Evolutionary conservation across 2,888 invertebrate species (phyloP), one percentile per base, ranked within the genome.

Genomic region (Macaria liturata): DNA sequence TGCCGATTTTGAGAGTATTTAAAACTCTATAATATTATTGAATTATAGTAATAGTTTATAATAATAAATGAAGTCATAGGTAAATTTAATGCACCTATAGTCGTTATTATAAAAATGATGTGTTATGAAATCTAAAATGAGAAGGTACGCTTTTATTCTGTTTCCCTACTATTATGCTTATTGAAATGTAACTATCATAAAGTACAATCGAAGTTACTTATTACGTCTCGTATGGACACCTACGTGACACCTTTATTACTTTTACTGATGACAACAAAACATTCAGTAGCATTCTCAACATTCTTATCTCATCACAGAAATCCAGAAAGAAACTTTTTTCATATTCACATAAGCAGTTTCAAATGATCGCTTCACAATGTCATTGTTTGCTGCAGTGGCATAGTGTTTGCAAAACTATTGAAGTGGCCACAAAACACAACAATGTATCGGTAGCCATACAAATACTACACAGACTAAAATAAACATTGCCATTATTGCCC

Each of bases 391-490:
- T 65, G 57, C 66, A 64, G 67, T 71, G 70, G 64, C 66, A 72
- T 58, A 66, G 67, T 72, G 72, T 77, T 78, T 80, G 76, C 72
- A 70, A 66, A 70, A 66, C 71, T 64, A 76, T 72, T 74, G 70
- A 72, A 78, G 70, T 71, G 70, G 61, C 72, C 70, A 76, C 80
- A 81, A 80, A 78, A 62, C 67, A 65, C 65, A 69, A 75, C 74
- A 78, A 71, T 79, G 70, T 71, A 71, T 69, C 67, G 50, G 37
- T 55, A 30, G 55, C 64, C 61, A 66, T 68, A 75, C 77, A 81
- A 82, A 80, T 65, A 79, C 74, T 84, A 67, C 66, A 75, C 76
- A 78, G 83, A 86, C 83, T 84, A n/a, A 87, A 86, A 87, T 85
- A 83, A 78, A 81, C 74, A 80, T 73, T 68, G 68, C 74, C 69